Percentiles rank a stretch among this genome's conserved stretches.
Conservation (phyloP, 1,140 invertebrate species). For the Pectinophora gossypiella region DNA sequence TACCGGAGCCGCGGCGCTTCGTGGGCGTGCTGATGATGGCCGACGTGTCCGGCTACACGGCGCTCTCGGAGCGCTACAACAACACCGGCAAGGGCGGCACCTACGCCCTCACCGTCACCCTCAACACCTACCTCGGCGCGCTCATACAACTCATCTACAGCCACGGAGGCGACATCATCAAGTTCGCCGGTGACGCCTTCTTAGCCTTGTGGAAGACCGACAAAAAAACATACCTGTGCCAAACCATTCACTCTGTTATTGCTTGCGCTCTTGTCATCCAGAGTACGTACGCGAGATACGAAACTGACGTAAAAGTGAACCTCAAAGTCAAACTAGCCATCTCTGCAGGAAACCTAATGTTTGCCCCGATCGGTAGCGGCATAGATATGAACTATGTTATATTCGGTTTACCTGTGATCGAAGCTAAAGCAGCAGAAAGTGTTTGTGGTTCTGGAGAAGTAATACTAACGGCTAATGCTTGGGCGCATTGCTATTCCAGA, state of each 20-base stretch:
- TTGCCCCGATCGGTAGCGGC: slow-evolving; percentile 56
- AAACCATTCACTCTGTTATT: slow-evolving; percentile 77
- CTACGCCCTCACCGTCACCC: slow-evolving; percentile 78
- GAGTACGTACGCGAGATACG: slow-evolving; percentile 76
- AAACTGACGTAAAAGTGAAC: slow-evolving; percentile 79
- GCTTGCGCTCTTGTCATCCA: slow-evolving; percentile 80
- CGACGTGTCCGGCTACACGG: slow-evolving; percentile 81
- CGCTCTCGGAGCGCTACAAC: slow-evolving; percentile 80
- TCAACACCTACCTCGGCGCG: slow-evolving; percentile 81
- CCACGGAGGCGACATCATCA: slow-evolving; percentile 80
- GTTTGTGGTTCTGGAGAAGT: slow-evolving; percentile 73
- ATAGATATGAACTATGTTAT: slow-evolving; percentile 77
- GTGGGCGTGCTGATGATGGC: slow-evolving; percentile 79
- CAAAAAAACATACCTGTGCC: slow-evolving; percentile 73
- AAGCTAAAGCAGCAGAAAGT: slow-evolving; percentile 75
- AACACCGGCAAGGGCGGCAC: slow-evolving; percentile 78
- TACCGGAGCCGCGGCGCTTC: slow-evolving; percentile 54
- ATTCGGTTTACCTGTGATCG: slow-evolving; percentile 77
- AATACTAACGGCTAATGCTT: slow-evolving; percentile 69
- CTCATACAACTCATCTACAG: slow-evolving; percentile 81
- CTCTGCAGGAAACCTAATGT: slow-evolving; percentile 60
- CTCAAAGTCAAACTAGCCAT: slow-evolving; percentile 74
- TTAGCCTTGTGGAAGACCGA: slow-evolving; percentile 79
- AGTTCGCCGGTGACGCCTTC: slow-evolving; percentile 83
- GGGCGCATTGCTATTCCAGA: slow-evolving; percentile 70